Evolutionary conservation across 2,113 vertebrate genomes (phyloP).

Genomic region (Alligator sinensis): DNA sequence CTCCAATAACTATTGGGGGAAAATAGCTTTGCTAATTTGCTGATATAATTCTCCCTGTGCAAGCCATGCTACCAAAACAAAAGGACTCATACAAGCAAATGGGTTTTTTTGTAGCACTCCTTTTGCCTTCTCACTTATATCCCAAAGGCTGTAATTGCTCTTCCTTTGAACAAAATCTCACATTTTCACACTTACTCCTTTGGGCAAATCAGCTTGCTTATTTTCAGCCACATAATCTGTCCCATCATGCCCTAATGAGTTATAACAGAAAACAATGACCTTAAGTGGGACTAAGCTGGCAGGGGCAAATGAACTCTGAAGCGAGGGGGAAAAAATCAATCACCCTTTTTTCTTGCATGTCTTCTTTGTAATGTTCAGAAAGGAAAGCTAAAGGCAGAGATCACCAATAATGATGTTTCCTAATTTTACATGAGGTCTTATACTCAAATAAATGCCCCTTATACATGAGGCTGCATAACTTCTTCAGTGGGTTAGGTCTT

Average conservation of each 20-base stretch:
- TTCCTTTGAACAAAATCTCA: constrained; percentile 30
- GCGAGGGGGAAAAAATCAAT: neutral
- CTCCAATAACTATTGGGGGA: neutral
- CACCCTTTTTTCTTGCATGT: constrained; percentile 25
- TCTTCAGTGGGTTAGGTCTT: neutral
- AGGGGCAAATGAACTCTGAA: constrained; percentile 57
- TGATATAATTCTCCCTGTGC: constrained; percentile 13
- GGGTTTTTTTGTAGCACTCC: neutral
- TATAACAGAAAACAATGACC: constrained; percentile 52
- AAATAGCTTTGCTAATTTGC: neutral
- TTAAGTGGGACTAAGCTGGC: constrained; percentile 42
- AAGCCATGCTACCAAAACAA: neutral
- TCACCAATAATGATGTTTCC: constrained; percentile 15
- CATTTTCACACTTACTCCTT: constrained; percentile 44
- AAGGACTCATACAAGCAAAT: constrained; percentile 4
- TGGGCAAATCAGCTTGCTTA: constrained; percentile 27
- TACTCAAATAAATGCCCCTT: constrained; percentile 4
- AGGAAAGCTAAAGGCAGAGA: neutral
- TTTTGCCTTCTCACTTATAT: constrained; percentile 37
- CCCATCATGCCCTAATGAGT: neutral
- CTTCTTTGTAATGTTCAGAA: neutral
- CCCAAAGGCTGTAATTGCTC: neutral
- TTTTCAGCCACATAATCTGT: constrained; percentile 27
- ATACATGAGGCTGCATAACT: constrained; percentile 20
- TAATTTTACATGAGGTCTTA: constrained; percentile 46